Base-by-base conservation (phyloP, 2,113 vertebrate species). In the Elephantulus edwardii region DNA sequence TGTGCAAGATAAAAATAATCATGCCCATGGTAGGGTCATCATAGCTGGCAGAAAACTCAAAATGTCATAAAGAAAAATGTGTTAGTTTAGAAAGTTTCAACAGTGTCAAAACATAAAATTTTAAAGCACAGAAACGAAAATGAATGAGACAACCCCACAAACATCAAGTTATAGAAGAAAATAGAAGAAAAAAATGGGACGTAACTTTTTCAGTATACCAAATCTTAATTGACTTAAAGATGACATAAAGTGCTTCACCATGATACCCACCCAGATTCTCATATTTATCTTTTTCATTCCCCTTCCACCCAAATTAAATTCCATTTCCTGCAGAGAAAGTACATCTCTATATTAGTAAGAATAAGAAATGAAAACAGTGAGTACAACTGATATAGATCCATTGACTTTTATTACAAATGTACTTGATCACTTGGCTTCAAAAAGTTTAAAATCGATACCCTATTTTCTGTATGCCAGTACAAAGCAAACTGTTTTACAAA, bases 401-500 rank as follows among this genome's bases (percentile, higher is more conserved):
- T 97, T 97, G 97, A 97, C 96, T 98, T 98, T 98, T 98, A 98
- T 98, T 98, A 98, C 96, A 98, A 98, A 98, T 94, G 97, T 97
- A 97, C 96, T 98, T 98, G 97, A 98, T 97, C 97, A 98, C 96
- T 98, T 98, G 97, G 97, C 97, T 98, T 97, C 97, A 98, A 97
- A 98, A 97, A 97, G 94, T 97, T 98, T 97, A 97, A 96, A 97
- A 97, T 97, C 97, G 97, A 98, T 97, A 96, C 94, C 97, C 97
- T 98, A 97, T 97, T 98, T 97, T 97, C 97, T 97, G 97, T 97
- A 98, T 92, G 97, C 96, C 96, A 97, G 96, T 98, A 98, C 97
- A 98, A 98, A 98, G 97, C 97, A 97, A 98, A 97, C 96, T 98
- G 96, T 97, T 98, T 98, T 98, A 98, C 97, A 98, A 98, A 97